phyloP scores from a whole-genome alignment of 2,113 vertebrate genomes.

The Nothoprocta perdicaria region DNA sequence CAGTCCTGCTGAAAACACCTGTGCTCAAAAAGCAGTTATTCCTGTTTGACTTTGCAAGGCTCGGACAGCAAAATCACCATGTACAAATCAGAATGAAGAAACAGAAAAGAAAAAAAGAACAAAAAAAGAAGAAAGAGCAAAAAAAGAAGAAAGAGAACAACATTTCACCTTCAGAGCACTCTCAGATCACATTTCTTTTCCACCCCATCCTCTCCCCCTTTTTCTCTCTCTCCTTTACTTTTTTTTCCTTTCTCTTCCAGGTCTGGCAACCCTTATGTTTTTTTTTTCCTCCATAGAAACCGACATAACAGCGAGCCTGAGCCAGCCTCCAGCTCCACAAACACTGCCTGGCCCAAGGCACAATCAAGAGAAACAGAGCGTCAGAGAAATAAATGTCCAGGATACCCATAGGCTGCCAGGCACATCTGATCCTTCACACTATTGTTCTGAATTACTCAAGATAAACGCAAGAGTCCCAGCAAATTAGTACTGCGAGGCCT shows the following conservation, averaged over 20 bases:
- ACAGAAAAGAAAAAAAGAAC: neutral
- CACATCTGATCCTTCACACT: slow-evolving; percentile 59
- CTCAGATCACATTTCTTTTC: slow-evolving; percentile 76
- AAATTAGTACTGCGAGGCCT: neutral
- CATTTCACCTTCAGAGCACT: slow-evolving; percentile 79
- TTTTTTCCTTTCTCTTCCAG: slow-evolving; percentile 77
- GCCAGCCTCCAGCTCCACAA: slow-evolving; percentile 90
- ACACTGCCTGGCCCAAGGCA: slow-evolving; percentile 75
- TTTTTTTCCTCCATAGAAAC: slow-evolving; percentile 96
- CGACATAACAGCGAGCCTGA: slow-evolving; percentile 87
- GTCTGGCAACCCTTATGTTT: slow-evolving; percentile 83
- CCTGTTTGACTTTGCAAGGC: neutral
- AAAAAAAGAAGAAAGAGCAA: slow-evolving; percentile 24
- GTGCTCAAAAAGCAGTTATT: fast-evolving
- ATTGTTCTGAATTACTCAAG: neutral
- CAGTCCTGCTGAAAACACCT: neutral
- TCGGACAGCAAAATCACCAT: slow-evolving; percentile 58
- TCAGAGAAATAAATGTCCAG: slow-evolving; percentile 59
- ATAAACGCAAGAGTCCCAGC: neutral
- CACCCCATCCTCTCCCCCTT: slow-evolving; percentile 37
- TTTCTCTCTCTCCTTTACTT: slow-evolving; percentile 1
- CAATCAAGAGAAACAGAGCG: slow-evolving; percentile 25
- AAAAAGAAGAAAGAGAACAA: slow-evolving; percentile 49
- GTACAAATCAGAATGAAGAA: slow-evolving; percentile 21
- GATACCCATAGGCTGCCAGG: slow-evolving; percentile 36